A percentile compares a stretch with the other conserved stretches of the same genome.
These are phyloP conservation scores for Schizopygopsis pylzovi DNA, from an alignment of 2,797 vertebrate genomes.

Conservation along the genomic window DNA sequence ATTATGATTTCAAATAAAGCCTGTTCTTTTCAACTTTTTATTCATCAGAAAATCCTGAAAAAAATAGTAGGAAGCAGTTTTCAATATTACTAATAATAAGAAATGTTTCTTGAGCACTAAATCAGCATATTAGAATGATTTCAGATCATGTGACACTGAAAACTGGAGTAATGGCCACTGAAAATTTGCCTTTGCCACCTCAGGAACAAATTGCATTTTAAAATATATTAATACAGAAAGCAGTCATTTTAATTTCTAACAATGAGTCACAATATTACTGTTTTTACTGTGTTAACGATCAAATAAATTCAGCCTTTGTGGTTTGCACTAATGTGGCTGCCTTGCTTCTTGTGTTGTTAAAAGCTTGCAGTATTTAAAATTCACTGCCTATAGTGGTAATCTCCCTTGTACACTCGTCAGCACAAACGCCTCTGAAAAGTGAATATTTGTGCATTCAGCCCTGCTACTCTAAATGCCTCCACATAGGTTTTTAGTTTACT, in stretches of 20 bases:
- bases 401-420: not conserved
- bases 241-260: not conserved
- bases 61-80: no score
- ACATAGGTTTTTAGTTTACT: conserved; percentile 8
- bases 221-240: not conserved
- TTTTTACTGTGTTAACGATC: not conserved
- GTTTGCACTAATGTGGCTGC: not conserved
- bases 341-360: not conserved
- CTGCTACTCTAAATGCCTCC: conserved; percentile 32
- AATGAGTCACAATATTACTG: not conserved
- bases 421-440: not conserved
- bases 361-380: not conserved
- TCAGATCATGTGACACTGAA: not conserved
- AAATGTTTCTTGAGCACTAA: no score
- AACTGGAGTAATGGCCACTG: not conserved
- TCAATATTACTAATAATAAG: no score
- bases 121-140: not conserved
- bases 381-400: conserved; percentile 4
- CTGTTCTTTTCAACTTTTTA: not conserved
- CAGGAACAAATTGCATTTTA: not conserved
- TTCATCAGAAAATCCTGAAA: not conserved
- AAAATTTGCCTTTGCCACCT: not conserved
- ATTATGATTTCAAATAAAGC: no score
- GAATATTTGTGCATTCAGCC: conserved; percentile 14
- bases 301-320: not conserved